Conservation (phyloP, 2,113 vertebrate species). For the Mugil cephalus region DNA sequence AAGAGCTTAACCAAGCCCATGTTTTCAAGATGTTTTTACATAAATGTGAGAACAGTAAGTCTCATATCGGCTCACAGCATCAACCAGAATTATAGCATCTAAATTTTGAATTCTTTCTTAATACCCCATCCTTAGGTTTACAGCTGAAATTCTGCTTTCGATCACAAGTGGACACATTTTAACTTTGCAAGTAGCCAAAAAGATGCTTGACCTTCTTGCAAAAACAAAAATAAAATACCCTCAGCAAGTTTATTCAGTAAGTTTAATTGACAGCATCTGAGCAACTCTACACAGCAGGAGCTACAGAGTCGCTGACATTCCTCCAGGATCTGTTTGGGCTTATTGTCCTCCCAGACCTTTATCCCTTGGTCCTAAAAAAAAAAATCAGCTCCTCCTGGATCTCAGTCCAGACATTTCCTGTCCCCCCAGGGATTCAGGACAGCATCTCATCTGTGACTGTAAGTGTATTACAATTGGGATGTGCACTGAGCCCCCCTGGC, state of each 20-base stretch:
- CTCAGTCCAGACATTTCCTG: constrained; percentile 63
- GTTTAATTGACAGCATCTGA: not conserved
- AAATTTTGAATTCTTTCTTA: no score
- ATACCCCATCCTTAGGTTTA: no score
- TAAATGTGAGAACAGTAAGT: no score
- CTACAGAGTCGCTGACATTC: constrained; percentile 39
- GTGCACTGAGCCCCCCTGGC: constrained; percentile 25
- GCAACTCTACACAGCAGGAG: constrained; percentile 3
- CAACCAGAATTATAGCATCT: no score
- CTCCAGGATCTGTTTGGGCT: constrained; percentile 42
- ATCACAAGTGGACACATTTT: not conserved
- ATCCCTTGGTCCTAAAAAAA: constrained; percentile 40
- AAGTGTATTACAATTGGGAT: constrained; percentile 22
- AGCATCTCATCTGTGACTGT: constrained; percentile 46
- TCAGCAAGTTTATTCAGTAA: no score
- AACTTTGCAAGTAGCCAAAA: no score
- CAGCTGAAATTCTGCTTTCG: not conserved
- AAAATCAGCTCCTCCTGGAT: constrained; percentile 54
- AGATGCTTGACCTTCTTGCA: no score
- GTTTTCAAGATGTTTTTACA: no score
- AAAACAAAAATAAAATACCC: no score
- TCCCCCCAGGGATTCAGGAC: constrained; percentile 39
- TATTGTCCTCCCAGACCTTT: constrained; percentile 38
- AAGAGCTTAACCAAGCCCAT: no score
- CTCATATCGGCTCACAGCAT: no score